phyloP scores from a whole-genome alignment of 2,888 invertebrate genomes.

The Criorhina ranunculi region DNA sequence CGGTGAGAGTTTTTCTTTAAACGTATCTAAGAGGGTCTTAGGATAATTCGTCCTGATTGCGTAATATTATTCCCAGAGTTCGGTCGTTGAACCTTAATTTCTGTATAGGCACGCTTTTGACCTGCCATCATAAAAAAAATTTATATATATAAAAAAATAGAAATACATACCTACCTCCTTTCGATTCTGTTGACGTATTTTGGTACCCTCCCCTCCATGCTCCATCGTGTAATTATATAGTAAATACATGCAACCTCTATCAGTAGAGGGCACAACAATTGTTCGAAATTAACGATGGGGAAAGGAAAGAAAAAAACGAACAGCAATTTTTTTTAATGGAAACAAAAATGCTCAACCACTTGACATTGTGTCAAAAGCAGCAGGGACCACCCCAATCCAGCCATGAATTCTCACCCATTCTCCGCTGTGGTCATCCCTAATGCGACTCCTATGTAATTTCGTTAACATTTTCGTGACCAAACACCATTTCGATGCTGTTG shows the following conservation, averaged over 20 bases:
- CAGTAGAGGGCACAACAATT: slow-evolving; percentile 32
- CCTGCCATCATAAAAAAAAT: slow-evolving; percentile 12
- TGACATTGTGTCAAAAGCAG: slow-evolving; percentile 63
- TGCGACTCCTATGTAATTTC: slow-evolving; percentile 50
- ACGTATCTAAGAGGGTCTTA: neutral
- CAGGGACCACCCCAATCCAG: slow-evolving; percentile 1
- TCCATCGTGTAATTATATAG: slow-evolving; percentile 42
- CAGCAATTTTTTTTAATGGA: slow-evolving; percentile 55
- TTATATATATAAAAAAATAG: neutral
- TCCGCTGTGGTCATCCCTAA: slow-evolving; percentile 42
- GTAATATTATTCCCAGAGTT: slow-evolving; percentile 25
- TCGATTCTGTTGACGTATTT: slow-evolving; percentile 45
- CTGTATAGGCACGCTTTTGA: slow-evolving; percentile 12
- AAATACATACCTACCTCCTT: neutral
- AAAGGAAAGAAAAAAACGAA: slow-evolving; percentile 37
- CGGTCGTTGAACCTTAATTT: slow-evolving; percentile 53
- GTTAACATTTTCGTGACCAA: slow-evolving; percentile 54
- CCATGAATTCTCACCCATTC: neutral
- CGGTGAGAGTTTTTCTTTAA: slow-evolving; percentile 5
- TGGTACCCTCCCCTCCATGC: slow-evolving; percentile 11
- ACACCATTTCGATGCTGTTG: slow-evolving; percentile 25
- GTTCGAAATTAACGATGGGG: slow-evolving; percentile 54
- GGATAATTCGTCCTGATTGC: slow-evolving; percentile 38
- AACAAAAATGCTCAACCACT: slow-evolving; percentile 37
- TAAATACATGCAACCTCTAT: slow-evolving; percentile 58